These are phyloP conservation scores for Panulirus ornatus DNA, from an alignment of 1,140 invertebrate genomes.

Conservation along the genomic window DNA sequence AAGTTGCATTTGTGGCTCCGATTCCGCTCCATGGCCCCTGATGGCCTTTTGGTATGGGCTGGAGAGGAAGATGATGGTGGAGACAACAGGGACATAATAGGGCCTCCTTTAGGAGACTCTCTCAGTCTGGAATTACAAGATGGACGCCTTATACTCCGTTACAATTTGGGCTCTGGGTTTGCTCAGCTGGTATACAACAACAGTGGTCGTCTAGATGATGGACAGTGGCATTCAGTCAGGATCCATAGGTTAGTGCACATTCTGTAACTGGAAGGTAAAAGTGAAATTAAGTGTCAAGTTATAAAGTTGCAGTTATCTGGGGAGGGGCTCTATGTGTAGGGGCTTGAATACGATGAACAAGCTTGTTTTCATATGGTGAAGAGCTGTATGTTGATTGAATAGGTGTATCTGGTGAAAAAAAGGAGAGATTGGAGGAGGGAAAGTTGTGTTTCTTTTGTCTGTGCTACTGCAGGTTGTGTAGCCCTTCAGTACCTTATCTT, in stretches of 20 bases:
- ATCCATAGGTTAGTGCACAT: constrained; percentile 86
- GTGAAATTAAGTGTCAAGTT: no score
- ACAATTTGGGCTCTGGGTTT: constrained; percentile 81
- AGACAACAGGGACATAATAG: constrained; percentile 78
- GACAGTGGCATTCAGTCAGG: constrained; percentile 93
- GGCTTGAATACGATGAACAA: no score
- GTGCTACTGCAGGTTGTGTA: no score
- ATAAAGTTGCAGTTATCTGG: no score
- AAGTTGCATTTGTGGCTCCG: constrained; percentile 89
- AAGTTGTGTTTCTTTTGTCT: no score
- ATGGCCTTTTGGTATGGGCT: constrained; percentile 93
- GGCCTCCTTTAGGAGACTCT: constrained; percentile 83
- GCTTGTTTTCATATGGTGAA: no score
- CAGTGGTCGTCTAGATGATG: constrained; percentile 90
- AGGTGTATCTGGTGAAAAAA: no score
- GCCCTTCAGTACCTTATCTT: no score
- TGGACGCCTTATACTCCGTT: constrained; percentile 84
- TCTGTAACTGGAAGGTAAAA: no score
- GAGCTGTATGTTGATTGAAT: no score
- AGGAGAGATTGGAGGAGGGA: no score
- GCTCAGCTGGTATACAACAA: constrained; percentile 87
- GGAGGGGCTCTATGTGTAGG: no score
- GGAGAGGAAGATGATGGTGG: constrained; percentile 82
- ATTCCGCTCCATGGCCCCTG: constrained; percentile 83
- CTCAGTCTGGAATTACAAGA: constrained; percentile 90